Evolutionary conservation across 1,140 invertebrate species (phyloP).

Genomic region (Drosophila lowei): DNA sequence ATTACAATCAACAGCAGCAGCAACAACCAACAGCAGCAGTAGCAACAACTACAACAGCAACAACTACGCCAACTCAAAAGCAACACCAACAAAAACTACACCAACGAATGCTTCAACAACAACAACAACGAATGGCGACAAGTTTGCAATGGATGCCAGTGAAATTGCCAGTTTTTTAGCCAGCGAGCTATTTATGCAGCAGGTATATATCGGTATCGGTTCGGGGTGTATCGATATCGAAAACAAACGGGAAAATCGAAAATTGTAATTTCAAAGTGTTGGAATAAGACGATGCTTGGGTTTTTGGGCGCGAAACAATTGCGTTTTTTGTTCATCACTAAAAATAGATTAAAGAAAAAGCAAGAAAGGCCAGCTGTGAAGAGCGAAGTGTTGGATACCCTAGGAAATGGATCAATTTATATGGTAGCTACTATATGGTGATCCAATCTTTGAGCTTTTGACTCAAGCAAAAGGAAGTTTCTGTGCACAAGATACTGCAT

Average conservation of each 20-base stretch:
- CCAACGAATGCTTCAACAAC: constrained; percentile 20
- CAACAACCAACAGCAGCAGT: constrained; percentile 36
- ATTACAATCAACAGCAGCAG: constrained; percentile 58
- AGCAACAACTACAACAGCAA: constrained; percentile 7
- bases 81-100: constrained; percentile 19
- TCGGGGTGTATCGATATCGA: constrained; percentile 4
- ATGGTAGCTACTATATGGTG: too few species aligned
- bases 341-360: constrained; percentile 18
- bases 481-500: too few species aligned
- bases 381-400: neutral
- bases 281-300: neutral
- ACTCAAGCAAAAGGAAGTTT: too few species aligned
- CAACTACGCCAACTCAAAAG: neutral
- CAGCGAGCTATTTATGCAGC: constrained; percentile 91
- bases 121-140: constrained; percentile 42
- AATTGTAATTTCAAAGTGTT: too few species aligned
- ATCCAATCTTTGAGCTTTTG: too few species aligned
- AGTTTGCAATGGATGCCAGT: constrained; percentile 87
- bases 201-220: constrained; percentile 84
- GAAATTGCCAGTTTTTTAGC: constrained; percentile 91
- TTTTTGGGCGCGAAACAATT: constrained; percentile 45
- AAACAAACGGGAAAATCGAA: neutral
- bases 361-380: constrained; percentile 3
- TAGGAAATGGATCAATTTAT: too few species aligned
- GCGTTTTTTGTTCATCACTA: constrained; percentile 38